phyloP scores from a whole-genome alignment of 2,113 vertebrate species.

The Halichoerus grypus region DNA sequence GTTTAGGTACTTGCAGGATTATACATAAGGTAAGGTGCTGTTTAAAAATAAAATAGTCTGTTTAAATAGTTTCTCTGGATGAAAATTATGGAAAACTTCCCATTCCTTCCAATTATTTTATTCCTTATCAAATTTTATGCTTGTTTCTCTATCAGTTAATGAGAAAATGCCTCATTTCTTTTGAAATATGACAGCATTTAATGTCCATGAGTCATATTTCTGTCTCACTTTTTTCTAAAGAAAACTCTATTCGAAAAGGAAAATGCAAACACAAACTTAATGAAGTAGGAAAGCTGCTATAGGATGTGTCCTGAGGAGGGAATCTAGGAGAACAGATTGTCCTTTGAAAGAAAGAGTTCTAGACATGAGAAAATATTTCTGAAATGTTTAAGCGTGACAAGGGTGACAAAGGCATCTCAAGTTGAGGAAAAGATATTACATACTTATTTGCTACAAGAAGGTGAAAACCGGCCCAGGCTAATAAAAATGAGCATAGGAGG shows the following conservation, averaged over 20 bases:
- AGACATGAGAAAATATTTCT: conserved; percentile 46
- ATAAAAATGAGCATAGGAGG: conserved; percentile 40
- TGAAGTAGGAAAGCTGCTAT: neutral
- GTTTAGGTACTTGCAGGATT: conserved; percentile 48
- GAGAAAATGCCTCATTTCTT: conserved; percentile 59
- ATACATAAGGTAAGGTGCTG: conserved; percentile 54
- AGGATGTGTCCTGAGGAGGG: neutral
- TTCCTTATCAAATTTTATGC: conserved; percentile 64
- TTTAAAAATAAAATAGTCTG: conserved; percentile 61
- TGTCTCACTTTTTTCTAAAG: conserved; percentile 24
- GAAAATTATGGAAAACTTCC: conserved; percentile 47
- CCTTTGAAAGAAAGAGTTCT: conserved; percentile 30
- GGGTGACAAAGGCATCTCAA: neutral
- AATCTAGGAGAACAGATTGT: neutral
- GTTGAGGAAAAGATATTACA: neutral
- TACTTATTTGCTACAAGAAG: neutral
- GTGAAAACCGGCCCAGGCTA: neutral
- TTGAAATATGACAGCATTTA: conserved; percentile 64
- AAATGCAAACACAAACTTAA: conserved; percentile 59
- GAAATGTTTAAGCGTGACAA: neutral
- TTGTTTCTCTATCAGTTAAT: conserved; percentile 64
- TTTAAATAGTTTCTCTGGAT: conserved; percentile 63
- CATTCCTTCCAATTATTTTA: conserved; percentile 64
- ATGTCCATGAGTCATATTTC: conserved; percentile 39
- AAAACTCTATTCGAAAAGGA: neutral